Percentiles rank a stretch among this genome's conserved stretches.
Evolutionary conservation across 2,888 invertebrate genomes (phyloP).

Genomic region (Lepidonotus clava): DNA sequence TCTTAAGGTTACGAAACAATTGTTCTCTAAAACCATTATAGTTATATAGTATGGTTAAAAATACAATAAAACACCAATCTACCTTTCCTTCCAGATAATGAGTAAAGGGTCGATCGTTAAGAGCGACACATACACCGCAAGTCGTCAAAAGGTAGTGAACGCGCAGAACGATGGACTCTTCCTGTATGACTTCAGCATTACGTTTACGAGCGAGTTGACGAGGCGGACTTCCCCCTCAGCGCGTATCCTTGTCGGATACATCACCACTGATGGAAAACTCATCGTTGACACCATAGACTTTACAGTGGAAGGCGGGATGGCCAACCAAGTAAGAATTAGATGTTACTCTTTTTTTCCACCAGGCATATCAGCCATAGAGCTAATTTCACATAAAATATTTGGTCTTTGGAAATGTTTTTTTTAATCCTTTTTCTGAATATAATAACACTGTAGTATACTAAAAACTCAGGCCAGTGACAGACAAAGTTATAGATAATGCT

Average conservation of each 20-base stretch:
- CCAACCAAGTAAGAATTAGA: conserved; percentile 36
- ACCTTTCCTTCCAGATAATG: not conserved
- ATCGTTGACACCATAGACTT: conserved; percentile 41
- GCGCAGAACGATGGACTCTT: not conserved
- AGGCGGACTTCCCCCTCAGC: not conserved
- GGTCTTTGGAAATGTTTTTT: no score
- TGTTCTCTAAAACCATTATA: no score
- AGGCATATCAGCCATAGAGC: no score
- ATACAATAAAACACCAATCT: no score
- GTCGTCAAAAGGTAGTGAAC: not conserved
- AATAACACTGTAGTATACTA: no score
- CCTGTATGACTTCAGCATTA: not conserved
- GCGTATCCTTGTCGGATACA: not conserved
- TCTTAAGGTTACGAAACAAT: no score
- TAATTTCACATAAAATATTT: no score
- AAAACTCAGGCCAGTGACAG: no score
- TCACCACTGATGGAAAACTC: not conserved
- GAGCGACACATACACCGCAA: not conserved
- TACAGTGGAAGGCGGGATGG: not conserved
- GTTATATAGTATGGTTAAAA: no score
- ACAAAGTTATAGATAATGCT: no score
- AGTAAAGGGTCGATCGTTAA: not conserved
- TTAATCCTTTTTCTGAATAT: no score
- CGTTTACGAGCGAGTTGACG: not conserved
- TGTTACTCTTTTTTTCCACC: not conserved